A percentile compares a stretch with the other conserved stretches of the same genome.
Evolutionary conservation across 2,888 invertebrate species (phyloP).

Genomic region (Eupithecia inturbata): DNA sequence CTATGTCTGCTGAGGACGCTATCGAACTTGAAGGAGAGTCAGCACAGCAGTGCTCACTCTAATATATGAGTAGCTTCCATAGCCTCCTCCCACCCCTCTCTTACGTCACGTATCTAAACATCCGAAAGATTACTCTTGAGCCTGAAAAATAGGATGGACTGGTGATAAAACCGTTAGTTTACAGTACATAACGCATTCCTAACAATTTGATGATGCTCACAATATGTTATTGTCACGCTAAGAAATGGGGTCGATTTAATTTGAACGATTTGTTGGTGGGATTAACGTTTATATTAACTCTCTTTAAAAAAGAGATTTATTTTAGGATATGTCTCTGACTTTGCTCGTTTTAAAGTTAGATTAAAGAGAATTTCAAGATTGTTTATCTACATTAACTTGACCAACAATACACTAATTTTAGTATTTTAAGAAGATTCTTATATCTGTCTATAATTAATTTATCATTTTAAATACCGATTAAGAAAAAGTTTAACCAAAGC

Average conservation of each 20-base stretch:
- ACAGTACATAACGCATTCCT: slow-evolving; percentile 62
- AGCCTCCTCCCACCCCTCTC: slow-evolving; percentile 2
- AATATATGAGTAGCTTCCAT: no score
- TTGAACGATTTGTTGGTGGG: slow-evolving; percentile 68
- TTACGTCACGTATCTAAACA: slow-evolving; percentile 38
- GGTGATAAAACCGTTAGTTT: slow-evolving; percentile 53
- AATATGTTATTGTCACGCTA: slow-evolving; percentile 73
- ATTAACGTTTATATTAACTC: slow-evolving; percentile 63
- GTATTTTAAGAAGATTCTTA: no score
- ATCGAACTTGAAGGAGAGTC: no score
- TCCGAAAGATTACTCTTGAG: slow-evolving; percentile 44
- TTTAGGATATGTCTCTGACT: not conserved
- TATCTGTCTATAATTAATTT: no score
- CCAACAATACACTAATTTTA: no score
- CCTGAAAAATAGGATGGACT: slow-evolving; percentile 52
- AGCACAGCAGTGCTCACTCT: no score
- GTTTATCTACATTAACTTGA: not conserved
- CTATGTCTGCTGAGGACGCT: no score
- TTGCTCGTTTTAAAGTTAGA: not conserved
- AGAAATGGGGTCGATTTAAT: slow-evolving; percentile 67
- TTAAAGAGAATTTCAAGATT: not conserved
- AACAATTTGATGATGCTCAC: slow-evolving; percentile 62
- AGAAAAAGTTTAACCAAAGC: not conserved
- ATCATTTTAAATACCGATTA: not conserved
- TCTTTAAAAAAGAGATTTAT: slow-evolving; percentile 20